Percentiles rank a stretch among this genome's conserved stretches.
These are phyloP conservation scores for Chydorus sphaericus DNA, from an alignment of 2,888 invertebrate genomes.

Conservation along the genomic window DNA sequence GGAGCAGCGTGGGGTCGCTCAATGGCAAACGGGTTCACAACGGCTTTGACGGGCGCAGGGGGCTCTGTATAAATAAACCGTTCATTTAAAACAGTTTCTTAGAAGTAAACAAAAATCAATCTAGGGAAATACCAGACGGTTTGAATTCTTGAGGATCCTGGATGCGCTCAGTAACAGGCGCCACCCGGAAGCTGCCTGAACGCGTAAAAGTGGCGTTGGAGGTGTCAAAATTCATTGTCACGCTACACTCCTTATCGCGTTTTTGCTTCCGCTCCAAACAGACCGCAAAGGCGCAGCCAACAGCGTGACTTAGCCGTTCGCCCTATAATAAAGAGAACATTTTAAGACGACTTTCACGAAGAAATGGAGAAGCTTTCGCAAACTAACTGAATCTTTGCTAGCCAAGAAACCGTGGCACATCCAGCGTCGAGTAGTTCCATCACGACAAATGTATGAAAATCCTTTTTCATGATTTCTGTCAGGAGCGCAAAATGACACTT, in stretches of 20 bases:
- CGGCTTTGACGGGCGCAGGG: slow-evolving; percentile 30
- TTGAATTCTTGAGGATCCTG: slow-evolving; percentile 44
- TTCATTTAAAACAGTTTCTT: background rate
- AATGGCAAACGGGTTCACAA: slow-evolving; percentile 81
- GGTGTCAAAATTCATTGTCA: slow-evolving; percentile 81
- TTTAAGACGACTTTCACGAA: background rate
- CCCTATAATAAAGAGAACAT: slow-evolving; percentile 40
- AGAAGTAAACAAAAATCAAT: background rate
- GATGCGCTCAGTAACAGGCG: slow-evolving; percentile 61
- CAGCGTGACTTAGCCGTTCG: slow-evolving; percentile 94
- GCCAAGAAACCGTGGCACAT: slow-evolving; percentile 99
- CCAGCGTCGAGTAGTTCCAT: slow-evolving; percentile 96
- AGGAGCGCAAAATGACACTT: slow-evolving; percentile 99
- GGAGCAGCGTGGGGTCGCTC: slow-evolving; percentile 92
- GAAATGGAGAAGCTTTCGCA: background rate
- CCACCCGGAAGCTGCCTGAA: slow-evolving; percentile 80
- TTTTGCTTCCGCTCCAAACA: slow-evolving; percentile 95
- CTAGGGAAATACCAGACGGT: slow-evolving; percentile 26
- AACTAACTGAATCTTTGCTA: slow-evolving; percentile 66
- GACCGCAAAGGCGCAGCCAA: slow-evolving; percentile 97
- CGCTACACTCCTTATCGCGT: slow-evolving; percentile 88
- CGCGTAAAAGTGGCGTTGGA: slow-evolving; percentile 83
- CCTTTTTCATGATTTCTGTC: slow-evolving; percentile 95
- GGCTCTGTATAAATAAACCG: slow-evolving; percentile 27
- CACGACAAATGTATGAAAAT: slow-evolving; percentile 97